Evolutionary conservation across 2,797 vertebrate species (phyloP).

Genomic region (Tokudaia muenninki): DNA sequence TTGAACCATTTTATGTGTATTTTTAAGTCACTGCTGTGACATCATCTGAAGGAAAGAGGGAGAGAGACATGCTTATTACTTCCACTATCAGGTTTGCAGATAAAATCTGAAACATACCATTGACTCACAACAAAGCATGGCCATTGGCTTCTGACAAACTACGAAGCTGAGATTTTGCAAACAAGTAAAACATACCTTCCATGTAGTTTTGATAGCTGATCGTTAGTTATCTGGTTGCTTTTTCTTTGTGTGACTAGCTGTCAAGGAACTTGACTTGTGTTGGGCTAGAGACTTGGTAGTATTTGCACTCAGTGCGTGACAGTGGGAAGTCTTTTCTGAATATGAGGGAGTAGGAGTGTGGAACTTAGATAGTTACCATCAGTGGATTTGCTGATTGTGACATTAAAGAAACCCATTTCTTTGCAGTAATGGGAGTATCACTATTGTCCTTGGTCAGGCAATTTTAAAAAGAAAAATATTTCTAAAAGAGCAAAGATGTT

Average conservation of each 20-base stretch:
- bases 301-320: neutral
- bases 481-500: neutral
- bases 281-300: neutral
- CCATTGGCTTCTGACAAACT: neutral
- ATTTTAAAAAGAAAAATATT: neutral
- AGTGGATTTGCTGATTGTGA: neutral
- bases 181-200: neutral
- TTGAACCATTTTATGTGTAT: conserved; percentile 24
- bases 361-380: neutral
- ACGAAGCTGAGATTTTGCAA: conserved; percentile 25
- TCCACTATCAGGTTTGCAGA: conserved; percentile 24
- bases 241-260: conserved; percentile 5
- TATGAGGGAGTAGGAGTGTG: neutral
- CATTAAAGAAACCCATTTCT: neutral
- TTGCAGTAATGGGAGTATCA: neutral
- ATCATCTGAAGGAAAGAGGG: conserved; percentile 44
- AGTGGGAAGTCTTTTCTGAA: neutral
- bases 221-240: neutral
- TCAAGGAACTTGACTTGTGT: neutral
- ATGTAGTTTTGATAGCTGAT: neutral
- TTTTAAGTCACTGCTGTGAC: conserved; percentile 41
- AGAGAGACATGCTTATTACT: conserved; percentile 31
- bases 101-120: neutral
- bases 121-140: neutral
- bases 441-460: neutral